Conservation (phyloP, 2,113 vertebrate genomes). For the Mesocricetus auratus region DNA sequence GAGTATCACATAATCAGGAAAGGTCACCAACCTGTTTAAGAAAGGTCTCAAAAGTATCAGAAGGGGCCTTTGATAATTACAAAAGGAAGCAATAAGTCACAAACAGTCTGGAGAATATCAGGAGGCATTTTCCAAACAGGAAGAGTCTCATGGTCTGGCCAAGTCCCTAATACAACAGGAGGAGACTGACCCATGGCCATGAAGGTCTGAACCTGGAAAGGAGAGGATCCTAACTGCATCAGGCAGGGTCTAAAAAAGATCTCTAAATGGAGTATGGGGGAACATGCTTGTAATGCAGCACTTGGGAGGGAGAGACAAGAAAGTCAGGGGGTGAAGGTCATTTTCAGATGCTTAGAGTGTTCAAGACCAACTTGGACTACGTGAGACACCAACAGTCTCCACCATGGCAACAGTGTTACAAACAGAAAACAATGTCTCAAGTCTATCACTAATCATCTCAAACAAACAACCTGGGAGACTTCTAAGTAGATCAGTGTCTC, state of each 20-base stretch:
- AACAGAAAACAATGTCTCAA: conserved; percentile 18
- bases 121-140: conserved; percentile 9
- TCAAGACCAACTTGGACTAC: neutral
- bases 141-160: neutral
- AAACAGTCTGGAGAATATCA: neutral
- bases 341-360: neutral
- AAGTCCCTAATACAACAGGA: neutral
- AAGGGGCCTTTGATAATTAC: conserved; percentile 7
- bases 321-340: neutral
- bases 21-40: neutral
- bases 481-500: conserved; percentile 30
- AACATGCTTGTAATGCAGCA: neutral
- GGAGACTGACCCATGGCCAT: neutral
- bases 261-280: neutral
- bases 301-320: neutral
- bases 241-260: neutral
- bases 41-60: conserved; percentile 11
- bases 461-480: neutral
- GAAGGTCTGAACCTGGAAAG: neutral
- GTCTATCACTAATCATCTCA: neutral
- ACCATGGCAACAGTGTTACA: neutral
- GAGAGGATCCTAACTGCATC: neutral
- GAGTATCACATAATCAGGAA: conserved; percentile 7
- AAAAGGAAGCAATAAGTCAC: neutral
- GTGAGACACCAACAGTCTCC: neutral